Evolutionary conservation across 2,888 invertebrate genomes (phyloP).

Genomic region (Torymus auratus): DNA sequence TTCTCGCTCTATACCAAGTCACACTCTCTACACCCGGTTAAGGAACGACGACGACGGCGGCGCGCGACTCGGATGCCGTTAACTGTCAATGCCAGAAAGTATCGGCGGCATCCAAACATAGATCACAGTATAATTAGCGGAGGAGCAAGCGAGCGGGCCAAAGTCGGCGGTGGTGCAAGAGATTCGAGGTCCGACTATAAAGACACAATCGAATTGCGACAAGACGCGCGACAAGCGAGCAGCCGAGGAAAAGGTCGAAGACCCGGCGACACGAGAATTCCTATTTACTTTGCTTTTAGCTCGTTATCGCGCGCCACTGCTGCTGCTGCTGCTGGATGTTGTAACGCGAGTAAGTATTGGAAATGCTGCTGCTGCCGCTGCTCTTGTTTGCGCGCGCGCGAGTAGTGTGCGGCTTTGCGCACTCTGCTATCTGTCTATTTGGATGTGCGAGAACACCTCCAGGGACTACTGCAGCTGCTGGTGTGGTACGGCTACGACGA

Average conservation of each 20-base stretch:
- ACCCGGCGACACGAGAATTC: slow-evolving; percentile 42
- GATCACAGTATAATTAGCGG: slow-evolving; percentile 73
- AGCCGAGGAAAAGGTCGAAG: slow-evolving; percentile 53
- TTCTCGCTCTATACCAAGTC: no score
- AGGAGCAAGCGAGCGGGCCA: slow-evolving; percentile 55
- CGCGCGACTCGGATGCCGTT: slow-evolving; percentile 33
- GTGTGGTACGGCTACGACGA: not conserved
- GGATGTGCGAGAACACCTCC: slow-evolving; percentile 17
- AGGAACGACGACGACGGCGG: not conserved
- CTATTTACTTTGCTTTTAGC: slow-evolving; percentile 57
- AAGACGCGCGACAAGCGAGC: not conserved
- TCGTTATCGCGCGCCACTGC: slow-evolving; percentile 52
- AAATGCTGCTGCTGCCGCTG: slow-evolving; percentile 32
- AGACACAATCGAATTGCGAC: slow-evolving; percentile 63
- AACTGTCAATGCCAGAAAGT: slow-evolving; percentile 73
- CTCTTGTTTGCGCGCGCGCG: no score
- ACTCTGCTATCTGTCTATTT: slow-evolving; percentile 23
- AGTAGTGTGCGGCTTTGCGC: not conserved
- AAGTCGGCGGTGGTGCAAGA: slow-evolving; percentile 64
- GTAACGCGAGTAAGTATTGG: slow-evolving; percentile 16
- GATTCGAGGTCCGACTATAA: slow-evolving; percentile 65
- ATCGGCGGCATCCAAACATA: slow-evolving; percentile 71
- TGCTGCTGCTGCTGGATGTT: not conserved
- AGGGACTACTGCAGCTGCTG: not conserved
- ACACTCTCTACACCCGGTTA: not conserved